Evolutionary conservation across 2,113 vertebrate species (phyloP).

Genomic region (Rhea americana): DNA sequence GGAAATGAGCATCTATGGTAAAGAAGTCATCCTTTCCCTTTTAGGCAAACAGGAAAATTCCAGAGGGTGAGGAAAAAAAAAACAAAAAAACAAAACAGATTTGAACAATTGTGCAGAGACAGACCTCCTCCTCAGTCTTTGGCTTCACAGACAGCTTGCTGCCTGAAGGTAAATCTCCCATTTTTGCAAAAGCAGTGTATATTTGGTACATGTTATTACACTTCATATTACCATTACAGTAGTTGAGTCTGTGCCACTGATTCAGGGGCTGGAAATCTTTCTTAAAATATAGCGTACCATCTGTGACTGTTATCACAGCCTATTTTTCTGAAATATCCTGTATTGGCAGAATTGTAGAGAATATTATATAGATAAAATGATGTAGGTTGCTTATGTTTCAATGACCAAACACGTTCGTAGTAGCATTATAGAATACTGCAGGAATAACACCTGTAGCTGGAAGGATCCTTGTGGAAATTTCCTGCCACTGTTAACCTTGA

Average conservation of each 20-base stretch:
- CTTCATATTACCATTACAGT: background rate
- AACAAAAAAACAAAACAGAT: background rate
- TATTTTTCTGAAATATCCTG: background rate
- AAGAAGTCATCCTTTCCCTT: background rate
- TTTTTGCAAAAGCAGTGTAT: background rate
- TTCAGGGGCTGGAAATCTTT: background rate
- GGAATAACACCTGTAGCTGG: background rate
- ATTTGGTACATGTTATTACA: background rate
- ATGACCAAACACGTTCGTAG: background rate
- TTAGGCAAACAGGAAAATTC: background rate
- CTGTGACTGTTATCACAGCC: background rate
- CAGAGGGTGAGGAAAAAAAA: too few species aligned
- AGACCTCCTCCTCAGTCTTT: background rate
- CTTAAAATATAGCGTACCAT: background rate
- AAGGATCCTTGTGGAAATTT: background rate
- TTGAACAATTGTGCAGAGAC: background rate
- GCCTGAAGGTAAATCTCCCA: background rate
- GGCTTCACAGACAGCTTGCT: background rate
- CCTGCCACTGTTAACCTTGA: background rate
- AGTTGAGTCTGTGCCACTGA: background rate
- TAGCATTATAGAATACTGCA: background rate
- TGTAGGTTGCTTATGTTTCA: background rate
- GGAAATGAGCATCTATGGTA: background rate
- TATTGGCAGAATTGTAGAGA: background rate
- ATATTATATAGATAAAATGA: background rate